These are phyloP conservation scores for Sylvicola cinctus DNA, from an alignment of 2,888 invertebrate genomes.

Conservation along the genomic window DNA sequence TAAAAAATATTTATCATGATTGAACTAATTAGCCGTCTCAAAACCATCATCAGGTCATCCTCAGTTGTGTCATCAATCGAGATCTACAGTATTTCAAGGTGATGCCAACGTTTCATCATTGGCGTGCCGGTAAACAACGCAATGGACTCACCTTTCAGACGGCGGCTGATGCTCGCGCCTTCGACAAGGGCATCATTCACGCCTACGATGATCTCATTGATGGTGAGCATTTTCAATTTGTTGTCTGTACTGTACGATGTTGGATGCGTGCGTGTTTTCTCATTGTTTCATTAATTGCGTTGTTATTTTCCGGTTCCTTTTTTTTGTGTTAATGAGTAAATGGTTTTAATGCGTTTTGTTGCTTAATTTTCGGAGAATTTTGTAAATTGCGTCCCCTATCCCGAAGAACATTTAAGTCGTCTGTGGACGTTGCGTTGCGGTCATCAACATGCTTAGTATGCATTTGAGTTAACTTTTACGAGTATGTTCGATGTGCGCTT, in stretches of 20 bases:
- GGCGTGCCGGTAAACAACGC: conserved; percentile 87
- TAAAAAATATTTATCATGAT: too few relatives aligned
- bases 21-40: conserved; percentile 6
- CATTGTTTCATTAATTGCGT: conserved; percentile 8
- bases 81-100: conserved; percentile 95
- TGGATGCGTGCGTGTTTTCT: too few relatives aligned
- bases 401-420: too few relatives aligned
- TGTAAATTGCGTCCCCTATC: too few relatives aligned
- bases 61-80: conserved; percentile 86
- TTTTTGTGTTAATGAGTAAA: neutral
- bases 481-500: too few relatives aligned
- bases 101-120: conserved; percentile 97
- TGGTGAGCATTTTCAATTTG: conserved; percentile 48
- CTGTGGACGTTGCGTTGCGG: too few relatives aligned
- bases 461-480: too few relatives aligned
- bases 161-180: conserved; percentile 82
- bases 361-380: too few relatives aligned
- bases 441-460: too few relatives aligned
- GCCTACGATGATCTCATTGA: conserved; percentile 79
- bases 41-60: conserved; percentile 59
- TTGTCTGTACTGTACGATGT: too few relatives aligned
- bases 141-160: conserved; percentile 94
- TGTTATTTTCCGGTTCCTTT: conserved; percentile 6
- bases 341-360: too few relatives aligned
- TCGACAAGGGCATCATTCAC: conserved; percentile 76